Percentiles rank a stretch among this genome's conserved stretches.
These are phyloP conservation scores for Aporophyla lueneburgensis DNA, from an alignment of 2,888 invertebrate genomes.

Conservation along the genomic window DNA sequence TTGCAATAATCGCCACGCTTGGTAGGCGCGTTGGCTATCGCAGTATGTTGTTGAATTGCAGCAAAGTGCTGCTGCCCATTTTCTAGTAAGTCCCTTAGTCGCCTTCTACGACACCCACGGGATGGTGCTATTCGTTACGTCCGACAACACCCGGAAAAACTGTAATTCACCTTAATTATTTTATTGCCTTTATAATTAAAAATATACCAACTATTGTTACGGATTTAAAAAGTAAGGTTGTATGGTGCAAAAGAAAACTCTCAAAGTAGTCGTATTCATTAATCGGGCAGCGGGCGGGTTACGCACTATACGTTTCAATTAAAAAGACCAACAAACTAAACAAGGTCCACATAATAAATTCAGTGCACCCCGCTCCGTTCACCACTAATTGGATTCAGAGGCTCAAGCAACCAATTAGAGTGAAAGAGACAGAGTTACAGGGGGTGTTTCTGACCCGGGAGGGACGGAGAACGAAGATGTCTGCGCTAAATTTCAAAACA, in stretches of 20 bases:
- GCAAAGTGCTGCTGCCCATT: too few species aligned
- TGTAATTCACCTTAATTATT: not conserved
- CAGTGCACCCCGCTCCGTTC: slow-evolving; percentile 79
- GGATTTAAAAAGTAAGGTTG: not conserved
- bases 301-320: slow-evolving; percentile 88
- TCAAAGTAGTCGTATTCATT: slow-evolving; percentile 74
- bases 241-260: slow-evolving; percentile 42
- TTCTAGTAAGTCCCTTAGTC: too few species aligned
- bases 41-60: too few species aligned
- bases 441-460: slow-evolving; percentile 59
- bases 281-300: slow-evolving; percentile 73
- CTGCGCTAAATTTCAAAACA: slow-evolving; percentile 58
- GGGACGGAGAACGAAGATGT: slow-evolving; percentile 61
- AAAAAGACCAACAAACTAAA: slow-evolving; percentile 84
- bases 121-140: too few species aligned
- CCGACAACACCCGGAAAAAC: too few species aligned
- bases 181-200: not conserved
- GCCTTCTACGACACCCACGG: too few species aligned
- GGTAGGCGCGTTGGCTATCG: too few species aligned
- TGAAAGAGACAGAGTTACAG: slow-evolving; percentile 73
- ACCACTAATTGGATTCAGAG: slow-evolving; percentile 86
- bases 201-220: not conserved
- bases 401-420: slow-evolving; percentile 85
- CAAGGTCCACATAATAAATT: slow-evolving; percentile 86
- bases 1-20: too few species aligned